phyloP scores from a whole-genome alignment of 2,113 vertebrate genomes.

The Trichechus manatus region DNA sequence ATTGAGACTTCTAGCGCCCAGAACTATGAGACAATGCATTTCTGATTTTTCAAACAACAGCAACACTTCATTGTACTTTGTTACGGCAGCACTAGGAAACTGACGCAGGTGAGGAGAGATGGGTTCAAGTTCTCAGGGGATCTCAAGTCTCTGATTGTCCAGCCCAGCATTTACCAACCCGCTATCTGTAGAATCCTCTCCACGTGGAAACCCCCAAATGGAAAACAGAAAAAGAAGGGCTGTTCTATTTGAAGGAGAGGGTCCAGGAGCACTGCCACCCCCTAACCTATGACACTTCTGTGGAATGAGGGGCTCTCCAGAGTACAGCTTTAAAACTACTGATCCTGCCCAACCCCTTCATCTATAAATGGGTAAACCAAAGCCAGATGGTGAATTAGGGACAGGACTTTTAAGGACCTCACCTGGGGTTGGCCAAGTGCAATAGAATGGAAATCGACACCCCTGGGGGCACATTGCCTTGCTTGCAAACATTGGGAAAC shows the following conservation, averaged over 20 bases:
- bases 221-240: neutral
- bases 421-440: neutral
- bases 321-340: neutral
- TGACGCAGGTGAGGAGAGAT: too few species aligned
- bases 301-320: neutral
- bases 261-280: neutral
- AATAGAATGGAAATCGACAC: neutral
- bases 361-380: neutral
- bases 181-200: neutral
- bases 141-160: neutral
- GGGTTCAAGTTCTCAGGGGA: neutral
- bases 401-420: neutral
- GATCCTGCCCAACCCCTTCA: neutral
- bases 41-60: neutral
- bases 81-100: neutral
- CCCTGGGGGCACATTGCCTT: neutral
- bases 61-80: neutral
- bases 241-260: neutral
- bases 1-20: neutral
- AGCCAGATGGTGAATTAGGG: neutral
- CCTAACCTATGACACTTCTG: neutral
- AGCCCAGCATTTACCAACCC: rapidly evolving
- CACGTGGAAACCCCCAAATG: rapidly evolving
- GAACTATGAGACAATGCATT: neutral
- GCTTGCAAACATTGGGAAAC: neutral